phyloP scores from a whole-genome alignment of 2,113 vertebrate genomes.

The Meles meles region DNA sequence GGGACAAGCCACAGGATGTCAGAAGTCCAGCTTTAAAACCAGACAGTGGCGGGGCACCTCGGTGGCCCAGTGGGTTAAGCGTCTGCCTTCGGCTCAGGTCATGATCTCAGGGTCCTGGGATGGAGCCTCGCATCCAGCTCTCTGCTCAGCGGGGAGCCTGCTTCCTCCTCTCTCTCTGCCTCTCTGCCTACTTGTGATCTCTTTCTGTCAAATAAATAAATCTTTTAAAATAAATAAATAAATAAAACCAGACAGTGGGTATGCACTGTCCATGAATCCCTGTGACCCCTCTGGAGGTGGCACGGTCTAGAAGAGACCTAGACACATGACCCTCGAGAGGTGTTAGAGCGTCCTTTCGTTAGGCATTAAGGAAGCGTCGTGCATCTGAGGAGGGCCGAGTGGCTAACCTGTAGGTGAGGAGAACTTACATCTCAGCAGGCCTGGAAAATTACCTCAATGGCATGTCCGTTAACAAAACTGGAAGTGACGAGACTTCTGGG shows the following conservation, averaged over 20 bases:
- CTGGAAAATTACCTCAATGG: background rate
- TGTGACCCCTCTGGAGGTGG: too few species aligned
- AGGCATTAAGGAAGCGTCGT: background rate
- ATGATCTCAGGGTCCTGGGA: too few species aligned
- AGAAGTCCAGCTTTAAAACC: background rate
- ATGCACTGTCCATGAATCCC: background rate
- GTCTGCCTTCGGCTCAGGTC: too few species aligned
- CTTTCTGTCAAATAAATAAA: too few species aligned
- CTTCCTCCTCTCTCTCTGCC: too few species aligned
- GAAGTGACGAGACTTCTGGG: too few species aligned
- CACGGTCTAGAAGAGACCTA: background rate
- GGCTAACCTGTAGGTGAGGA: background rate
- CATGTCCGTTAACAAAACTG: background rate
- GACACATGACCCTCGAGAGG: rapidly evolving
- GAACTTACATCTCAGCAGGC: background rate
- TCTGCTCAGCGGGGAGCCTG: too few species aligned
- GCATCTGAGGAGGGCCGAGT: background rate
- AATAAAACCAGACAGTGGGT: background rate
- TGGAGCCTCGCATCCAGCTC: too few species aligned
- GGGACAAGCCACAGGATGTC: background rate
- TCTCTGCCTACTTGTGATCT: too few species aligned
- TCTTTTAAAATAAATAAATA: too few species aligned
- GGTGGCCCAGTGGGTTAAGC: too few species aligned
- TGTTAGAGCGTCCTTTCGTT: too few species aligned
- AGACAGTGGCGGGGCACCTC: background rate